These are phyloP conservation scores for Geococcyx californianus DNA, from an alignment of 2,113 vertebrate genomes.

Conservation along the genomic window DNA sequence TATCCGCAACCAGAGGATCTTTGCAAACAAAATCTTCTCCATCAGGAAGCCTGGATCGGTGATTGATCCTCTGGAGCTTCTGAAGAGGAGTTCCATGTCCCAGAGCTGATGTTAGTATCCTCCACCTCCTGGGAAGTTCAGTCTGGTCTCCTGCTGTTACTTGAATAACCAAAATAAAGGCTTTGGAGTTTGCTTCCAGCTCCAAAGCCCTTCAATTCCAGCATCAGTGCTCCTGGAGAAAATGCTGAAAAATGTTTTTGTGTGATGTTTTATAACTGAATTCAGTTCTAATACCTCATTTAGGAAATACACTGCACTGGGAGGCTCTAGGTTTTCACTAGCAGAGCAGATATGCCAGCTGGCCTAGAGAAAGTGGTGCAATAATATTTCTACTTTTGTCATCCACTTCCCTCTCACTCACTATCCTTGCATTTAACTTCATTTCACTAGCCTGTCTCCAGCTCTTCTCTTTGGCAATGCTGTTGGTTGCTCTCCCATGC, in stretches of 20 bases:
- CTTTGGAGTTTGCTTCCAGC: not conserved
- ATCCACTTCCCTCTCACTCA: not conserved
- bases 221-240: not conserved
- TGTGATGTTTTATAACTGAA: not conserved
- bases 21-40: not conserved
- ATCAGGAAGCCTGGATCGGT: constrained; percentile 8
- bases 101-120: not conserved
- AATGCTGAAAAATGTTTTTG: not conserved
- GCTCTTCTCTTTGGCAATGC: not conserved
- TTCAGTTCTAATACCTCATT: not conserved
- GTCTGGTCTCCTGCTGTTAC: not conserved
- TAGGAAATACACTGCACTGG: not conserved
- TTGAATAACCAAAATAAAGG: not conserved
- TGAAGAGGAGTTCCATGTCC: not conserved
- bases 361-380: not conserved
- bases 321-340: not conserved
- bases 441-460: not conserved
- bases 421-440: not conserved
- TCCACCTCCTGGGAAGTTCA: not conserved
- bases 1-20: not conserved
- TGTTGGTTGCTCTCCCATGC: not conserved
- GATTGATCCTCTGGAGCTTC: not conserved
- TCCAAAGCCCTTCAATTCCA: not conserved
- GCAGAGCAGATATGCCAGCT: not conserved
- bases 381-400: not conserved